A percentile compares a stretch with the other conserved stretches of the same genome.
Evolutionary conservation across 2,113 vertebrate genomes (phyloP).

Genomic region (Steatornis caripensis): DNA sequence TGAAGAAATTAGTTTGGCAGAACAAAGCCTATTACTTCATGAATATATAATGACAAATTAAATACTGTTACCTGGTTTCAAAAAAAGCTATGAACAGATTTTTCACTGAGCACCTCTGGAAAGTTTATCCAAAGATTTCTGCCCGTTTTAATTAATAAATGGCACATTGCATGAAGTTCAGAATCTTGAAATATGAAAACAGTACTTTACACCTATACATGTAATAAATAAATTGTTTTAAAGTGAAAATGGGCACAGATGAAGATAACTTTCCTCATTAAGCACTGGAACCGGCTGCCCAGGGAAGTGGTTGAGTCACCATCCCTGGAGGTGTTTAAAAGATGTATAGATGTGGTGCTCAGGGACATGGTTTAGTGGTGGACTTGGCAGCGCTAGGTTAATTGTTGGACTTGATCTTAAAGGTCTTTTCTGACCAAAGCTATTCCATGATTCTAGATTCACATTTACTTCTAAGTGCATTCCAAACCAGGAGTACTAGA

Average conservation of each 20-base stretch:
- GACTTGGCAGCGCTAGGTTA: too few relatives aligned
- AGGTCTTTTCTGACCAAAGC: too few relatives aligned
- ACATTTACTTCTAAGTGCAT: not conserved
- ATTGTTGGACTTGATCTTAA: too few relatives aligned
- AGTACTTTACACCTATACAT: not conserved
- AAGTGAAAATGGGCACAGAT: not conserved
- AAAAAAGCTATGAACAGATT: not conserved
- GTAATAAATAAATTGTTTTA: not conserved
- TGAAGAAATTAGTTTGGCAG: constrained; percentile 22
- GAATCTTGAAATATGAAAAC: not conserved
- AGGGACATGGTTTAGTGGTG: too few relatives aligned
- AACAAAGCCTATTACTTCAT: not conserved
- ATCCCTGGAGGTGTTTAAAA: too few relatives aligned
- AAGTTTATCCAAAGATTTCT: not conserved
- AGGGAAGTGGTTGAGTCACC: too few relatives aligned
- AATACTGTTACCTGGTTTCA: not conserved
- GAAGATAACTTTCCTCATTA: not conserved
- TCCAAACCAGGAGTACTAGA: not conserved
- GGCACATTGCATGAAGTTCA: not conserved
- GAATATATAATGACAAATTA: constrained; percentile 12
- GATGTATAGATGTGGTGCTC: too few relatives aligned
- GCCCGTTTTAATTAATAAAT: not conserved
- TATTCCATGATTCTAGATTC: too few relatives aligned
- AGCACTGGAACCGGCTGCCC: too few relatives aligned
- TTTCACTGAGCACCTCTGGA: not conserved